Percentiles rank a stretch among this genome's conserved stretches.
Conservation (phyloP, 2,888 invertebrate genomes). For the Lepidochrysops patricia region DNA sequence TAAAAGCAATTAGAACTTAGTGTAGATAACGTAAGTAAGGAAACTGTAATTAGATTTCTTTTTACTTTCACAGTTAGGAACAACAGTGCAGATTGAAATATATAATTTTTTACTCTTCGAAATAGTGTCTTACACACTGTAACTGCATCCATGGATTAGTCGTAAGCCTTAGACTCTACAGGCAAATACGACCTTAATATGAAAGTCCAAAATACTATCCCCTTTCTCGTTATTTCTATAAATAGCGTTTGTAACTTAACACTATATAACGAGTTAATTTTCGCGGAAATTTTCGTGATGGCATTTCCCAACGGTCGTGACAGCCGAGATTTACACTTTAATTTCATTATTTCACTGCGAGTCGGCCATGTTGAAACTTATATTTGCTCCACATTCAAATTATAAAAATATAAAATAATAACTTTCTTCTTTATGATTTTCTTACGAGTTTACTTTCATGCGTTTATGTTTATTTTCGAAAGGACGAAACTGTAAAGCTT, state of each 20-base stretch:
- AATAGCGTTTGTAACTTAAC: background rate
- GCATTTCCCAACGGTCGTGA: conserved; percentile 52
- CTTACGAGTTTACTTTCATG: background rate
- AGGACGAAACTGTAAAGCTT: background rate
- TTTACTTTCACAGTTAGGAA: too few relatives aligned
- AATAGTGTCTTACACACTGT: too few relatives aligned
- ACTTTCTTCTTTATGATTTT: conserved; percentile 8
- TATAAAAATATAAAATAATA: conserved; percentile 5
- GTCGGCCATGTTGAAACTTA: conserved; percentile 20
- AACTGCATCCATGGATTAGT: too few relatives aligned
- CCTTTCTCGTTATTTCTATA: background rate
- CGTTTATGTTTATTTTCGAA: background rate
- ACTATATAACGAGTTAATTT: conserved; percentile 18
- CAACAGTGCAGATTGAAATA: too few relatives aligned
- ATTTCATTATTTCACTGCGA: conserved; percentile 39
- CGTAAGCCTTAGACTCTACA: too few relatives aligned
- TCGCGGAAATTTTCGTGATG: conserved; percentile 36
- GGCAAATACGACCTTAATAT: background rate
- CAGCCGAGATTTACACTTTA: conserved; percentile 43
- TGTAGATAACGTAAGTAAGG: background rate
- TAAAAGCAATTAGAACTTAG: background rate
- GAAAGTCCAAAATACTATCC: background rate
- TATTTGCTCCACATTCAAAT: conserved; percentile 22
- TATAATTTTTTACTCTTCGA: too few relatives aligned
- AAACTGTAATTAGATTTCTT: background rate